Evolutionary conservation across 1,140 invertebrate species (phyloP), one percentile per base, ranked within the genome.

Genomic region (Drosophila neocordata): DNA sequence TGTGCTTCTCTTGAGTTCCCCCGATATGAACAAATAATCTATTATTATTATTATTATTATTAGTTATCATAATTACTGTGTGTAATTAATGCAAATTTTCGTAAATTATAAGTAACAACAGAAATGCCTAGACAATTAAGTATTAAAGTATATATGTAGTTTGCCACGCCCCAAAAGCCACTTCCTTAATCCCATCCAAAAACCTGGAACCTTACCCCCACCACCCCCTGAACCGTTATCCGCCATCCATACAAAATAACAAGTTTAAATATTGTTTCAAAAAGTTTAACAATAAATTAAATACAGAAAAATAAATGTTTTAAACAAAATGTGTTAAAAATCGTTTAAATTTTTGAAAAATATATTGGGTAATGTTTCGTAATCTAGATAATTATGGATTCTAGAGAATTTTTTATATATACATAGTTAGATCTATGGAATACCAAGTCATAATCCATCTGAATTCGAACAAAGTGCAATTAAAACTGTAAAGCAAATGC

Each of bases 241-340:
- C 67, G 52, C 55, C 37, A 67, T 58, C 64, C 71, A 56, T 74
- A 20, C 41, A 48, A 48, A 3, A 48, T 76, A 82, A 87, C 71
- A 82, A 66, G 68, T 82, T 85, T 87, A 78, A 85, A 85, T 87
- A 87, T 85, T 85, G 82, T 85, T 85, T 87, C 64, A 80, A 78
- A 69, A 44, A 48, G 41, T 69, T 66, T 81, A 85, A 87, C 51
- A 70, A 59, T 85, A 75, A 87, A 78, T 73, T 71, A 76, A 85
- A 87, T 66, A 59, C 79, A 68, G 83, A 87, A 82, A 74, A 87
- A 87, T 87, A 87, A 87, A 87, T 88, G 82, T 87, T 87, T 87
- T 88, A 87, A 87, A 87, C 78, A 73, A 85, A 80, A 38, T 11
- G 22, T 24, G n/a, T n/a, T n/a, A n/a, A n/a, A 24, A 4, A 24